phyloP scores from a whole-genome alignment of 2,888 invertebrate species.

The Troglohyphantes excavatus region DNA sequence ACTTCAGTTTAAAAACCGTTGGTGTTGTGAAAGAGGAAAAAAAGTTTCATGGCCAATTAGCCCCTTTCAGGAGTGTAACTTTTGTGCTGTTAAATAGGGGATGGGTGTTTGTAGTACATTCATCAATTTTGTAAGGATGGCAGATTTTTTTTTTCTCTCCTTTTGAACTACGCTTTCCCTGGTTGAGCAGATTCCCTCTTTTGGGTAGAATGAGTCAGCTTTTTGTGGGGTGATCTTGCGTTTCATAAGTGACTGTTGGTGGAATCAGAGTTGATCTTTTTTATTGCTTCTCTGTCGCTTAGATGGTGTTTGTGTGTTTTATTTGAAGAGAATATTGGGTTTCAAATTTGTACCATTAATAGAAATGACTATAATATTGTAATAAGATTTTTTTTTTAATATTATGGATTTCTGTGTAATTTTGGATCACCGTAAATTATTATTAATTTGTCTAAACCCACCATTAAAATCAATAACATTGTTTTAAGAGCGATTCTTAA shows the following conservation, averaged over 20 bases:
- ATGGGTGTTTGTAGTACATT: neutral
- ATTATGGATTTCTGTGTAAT: too few relatives aligned
- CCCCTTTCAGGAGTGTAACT: neutral
- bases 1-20: neutral
- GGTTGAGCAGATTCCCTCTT: neutral
- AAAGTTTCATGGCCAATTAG: slow-evolving; percentile 37
- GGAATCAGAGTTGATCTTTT: neutral
- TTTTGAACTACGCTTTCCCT: slow-evolving; percentile 3
- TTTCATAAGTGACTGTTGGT: neutral
- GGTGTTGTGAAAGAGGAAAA: neutral
- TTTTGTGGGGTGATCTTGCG: neutral
- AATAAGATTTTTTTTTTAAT: too few relatives aligned
- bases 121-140: slow-evolving; percentile 32
- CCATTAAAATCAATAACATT: too few relatives aligned
- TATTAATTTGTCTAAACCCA: too few relatives aligned
- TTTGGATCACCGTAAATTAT: too few relatives aligned
- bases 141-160: slow-evolving; percentile 4
- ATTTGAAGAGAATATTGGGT: too few relatives aligned
- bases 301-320: too few relatives aligned
- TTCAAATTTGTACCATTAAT: too few relatives aligned
- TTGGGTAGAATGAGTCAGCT: neutral
- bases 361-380: too few relatives aligned
- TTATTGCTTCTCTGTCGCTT: too few relatives aligned
- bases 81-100: slow-evolving; percentile 7
- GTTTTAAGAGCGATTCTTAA: too few relatives aligned